phyloP scores from a whole-genome alignment of 2,888 invertebrate genomes.

The Macrosiphum euphorbiae region DNA sequence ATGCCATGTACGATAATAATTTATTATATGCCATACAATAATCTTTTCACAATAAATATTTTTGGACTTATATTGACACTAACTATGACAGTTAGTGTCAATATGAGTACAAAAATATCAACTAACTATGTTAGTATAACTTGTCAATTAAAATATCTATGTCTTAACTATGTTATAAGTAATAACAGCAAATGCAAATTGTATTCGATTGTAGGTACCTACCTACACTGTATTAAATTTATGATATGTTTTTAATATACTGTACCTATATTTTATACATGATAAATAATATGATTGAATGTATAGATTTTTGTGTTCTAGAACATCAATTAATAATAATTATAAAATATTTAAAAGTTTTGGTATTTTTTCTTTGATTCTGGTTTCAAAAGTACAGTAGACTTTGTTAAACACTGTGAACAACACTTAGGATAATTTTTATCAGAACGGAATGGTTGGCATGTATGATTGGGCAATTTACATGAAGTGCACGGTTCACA shows the following conservation, averaged over 20 bases:
- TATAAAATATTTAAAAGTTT: neutral
- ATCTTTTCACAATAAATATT: neutral
- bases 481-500: conserved; percentile 40
- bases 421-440: conserved; percentile 53
- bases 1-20: neutral
- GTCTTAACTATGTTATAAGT: neutral
- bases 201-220: neutral
- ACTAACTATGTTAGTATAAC: neutral
- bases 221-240: neutral
- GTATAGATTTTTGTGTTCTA: neutral
- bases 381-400: neutral
- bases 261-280: neutral
- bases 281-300: neutral
- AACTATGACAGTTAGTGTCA: no score
- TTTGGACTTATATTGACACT: neutral
- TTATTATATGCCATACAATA: neutral
- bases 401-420: conserved; percentile 29
- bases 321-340: neutral
- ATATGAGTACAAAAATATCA: neutral
- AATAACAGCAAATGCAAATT: neutral
- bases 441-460: neutral
- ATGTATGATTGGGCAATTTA: neutral
- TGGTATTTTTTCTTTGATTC: conserved; percentile 26
- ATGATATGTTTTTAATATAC: neutral
- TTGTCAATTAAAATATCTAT: neutral